These are phyloP conservation scores for Halotydeus destructor DNA, from an alignment of 1,140 invertebrate genomes.

Conservation along the genomic window DNA sequence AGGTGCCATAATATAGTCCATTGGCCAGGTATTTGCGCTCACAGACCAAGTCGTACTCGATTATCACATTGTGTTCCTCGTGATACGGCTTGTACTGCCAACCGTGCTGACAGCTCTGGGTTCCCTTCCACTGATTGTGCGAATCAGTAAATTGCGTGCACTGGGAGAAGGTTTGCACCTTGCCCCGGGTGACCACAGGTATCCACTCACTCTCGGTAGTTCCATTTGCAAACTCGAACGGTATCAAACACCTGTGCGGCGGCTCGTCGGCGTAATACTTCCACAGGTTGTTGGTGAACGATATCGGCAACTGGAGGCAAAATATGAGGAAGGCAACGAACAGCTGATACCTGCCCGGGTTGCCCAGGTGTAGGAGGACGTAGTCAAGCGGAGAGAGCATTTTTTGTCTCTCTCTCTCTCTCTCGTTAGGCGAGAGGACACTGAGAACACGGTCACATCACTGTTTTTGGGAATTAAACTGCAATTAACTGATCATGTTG, in stretches of 20 bases:
- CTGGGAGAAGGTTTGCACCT: conserved; percentile 11
- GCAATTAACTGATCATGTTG: too few species aligned
- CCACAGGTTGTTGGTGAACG: conserved; percentile 27
- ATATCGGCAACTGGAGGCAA: conserved; percentile 29
- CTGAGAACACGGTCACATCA: too few species aligned
- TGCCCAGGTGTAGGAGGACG: conserved; percentile 19
- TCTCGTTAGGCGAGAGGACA: too few species aligned
- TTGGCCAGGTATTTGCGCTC: conserved; percentile 25
- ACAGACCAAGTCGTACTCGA: conserved; percentile 32
- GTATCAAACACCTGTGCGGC: conserved; percentile 29
- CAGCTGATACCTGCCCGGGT: conserved; percentile 27
- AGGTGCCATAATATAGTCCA: conserved; percentile 29
- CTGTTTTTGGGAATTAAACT: too few species aligned
- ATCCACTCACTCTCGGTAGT: conserved; percentile 10
- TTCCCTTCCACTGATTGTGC: conserved; percentile 16
- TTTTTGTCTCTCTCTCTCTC: too few species aligned
- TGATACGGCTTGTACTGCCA: conserved; percentile 20
- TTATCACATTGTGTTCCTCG: conserved; percentile 21
- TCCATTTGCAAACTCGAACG: neutral
- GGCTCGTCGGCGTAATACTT: conserved; percentile 27
- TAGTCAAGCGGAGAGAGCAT: conserved; percentile 52
- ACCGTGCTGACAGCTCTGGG: conserved; percentile 20
- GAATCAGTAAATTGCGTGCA: conserved; percentile 21
- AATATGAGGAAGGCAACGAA: conserved; percentile 26
- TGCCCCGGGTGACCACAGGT: conserved; percentile 11